Evolutionary conservation across 2,888 invertebrate genomes (phyloP).

Genomic region (Thereva nobilitata): DNA sequence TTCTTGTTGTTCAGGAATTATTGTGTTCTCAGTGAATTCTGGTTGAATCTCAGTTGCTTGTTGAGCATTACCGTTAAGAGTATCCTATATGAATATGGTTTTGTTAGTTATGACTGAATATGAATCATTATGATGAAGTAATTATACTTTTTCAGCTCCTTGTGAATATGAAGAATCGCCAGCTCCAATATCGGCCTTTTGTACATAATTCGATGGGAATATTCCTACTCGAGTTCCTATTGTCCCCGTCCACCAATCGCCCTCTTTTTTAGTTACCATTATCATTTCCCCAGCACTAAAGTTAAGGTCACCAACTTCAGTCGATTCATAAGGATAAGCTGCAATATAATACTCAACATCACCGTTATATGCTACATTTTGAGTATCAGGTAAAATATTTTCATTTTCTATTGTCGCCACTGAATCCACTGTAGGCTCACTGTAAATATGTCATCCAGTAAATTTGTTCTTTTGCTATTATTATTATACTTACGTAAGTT

Average conservation of each 20-base stretch:
- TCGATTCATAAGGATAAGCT: constrained; percentile 85
- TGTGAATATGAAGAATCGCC: too few relatives aligned
- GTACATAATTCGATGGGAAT: constrained; percentile 97
- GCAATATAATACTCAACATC: constrained; percentile 81
- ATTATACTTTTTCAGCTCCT: constrained; percentile 28
- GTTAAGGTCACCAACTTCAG: constrained; percentile 87
- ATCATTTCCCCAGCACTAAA: constrained; percentile 89
- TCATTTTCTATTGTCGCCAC: constrained; percentile 40
- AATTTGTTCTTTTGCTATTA: constrained; percentile 14
- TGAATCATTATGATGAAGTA: too few relatives aligned
- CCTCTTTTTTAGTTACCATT: constrained; percentile 84
- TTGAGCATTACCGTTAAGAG: constrained; percentile 35
- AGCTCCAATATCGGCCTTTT: constrained; percentile 64
- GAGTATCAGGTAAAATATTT: constrained; percentile 45
- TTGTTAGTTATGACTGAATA: constrained; percentile 19
- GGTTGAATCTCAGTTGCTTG: constrained; percentile 23
- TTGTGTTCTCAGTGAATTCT: constrained; percentile 35
- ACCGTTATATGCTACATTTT: constrained; percentile 51
- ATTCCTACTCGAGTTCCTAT: constrained; percentile 83
- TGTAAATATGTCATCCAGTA: constrained; percentile 51
- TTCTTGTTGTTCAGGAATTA: constrained; percentile 15
- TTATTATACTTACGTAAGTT: constrained; percentile 61
- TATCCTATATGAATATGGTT: constrained; percentile 19
- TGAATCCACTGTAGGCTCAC: constrained; percentile 70
- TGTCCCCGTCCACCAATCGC: constrained; percentile 98